Evolutionary conservation across 2,113 vertebrate species (phyloP).

Genomic region (Apaloderma vittatum): DNA sequence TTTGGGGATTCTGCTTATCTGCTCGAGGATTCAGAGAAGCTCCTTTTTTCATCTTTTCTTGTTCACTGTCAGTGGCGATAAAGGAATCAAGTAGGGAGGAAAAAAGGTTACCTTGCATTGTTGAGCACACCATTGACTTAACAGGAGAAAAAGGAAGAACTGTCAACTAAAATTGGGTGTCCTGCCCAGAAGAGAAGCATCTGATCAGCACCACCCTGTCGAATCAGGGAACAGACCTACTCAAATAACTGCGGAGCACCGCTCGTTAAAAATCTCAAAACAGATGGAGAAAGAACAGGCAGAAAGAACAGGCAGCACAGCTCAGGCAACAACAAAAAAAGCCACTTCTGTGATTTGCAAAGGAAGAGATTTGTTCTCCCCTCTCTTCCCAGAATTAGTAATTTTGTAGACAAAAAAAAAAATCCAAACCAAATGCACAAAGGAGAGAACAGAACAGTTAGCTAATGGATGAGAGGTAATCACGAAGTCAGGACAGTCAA

Average conservation of each 20-base stretch:
- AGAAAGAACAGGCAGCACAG: not conserved
- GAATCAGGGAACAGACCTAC: not conserved
- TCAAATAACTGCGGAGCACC: fast-evolving
- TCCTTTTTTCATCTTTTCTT: slow-evolving; percentile 11
- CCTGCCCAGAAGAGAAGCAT: slow-evolving; percentile 31
- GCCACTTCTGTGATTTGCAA: not conserved
- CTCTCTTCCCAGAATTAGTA: not conserved
- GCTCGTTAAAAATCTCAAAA: not conserved
- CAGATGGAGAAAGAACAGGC: not conserved
- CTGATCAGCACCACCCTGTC: slow-evolving; percentile 32
- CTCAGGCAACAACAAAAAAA: not conserved
- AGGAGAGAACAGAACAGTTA: not conserved
- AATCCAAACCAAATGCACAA: not conserved
- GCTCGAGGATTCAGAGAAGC: not conserved
- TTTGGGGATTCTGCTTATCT: slow-evolving; percentile 5
- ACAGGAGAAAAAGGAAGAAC: not conserved
- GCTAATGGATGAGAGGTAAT: not conserved
- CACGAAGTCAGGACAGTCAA: not conserved
- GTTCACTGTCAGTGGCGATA: not conserved
- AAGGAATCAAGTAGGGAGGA: not conserved
- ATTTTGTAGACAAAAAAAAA: not conserved
- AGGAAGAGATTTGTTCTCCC: not conserved
- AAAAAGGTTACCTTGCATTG: not conserved
- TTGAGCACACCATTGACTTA: not conserved
- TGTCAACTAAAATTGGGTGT: not conserved